Conservation (phyloP, 1,140 invertebrate genomes). For the Lycorma delicatula region DNA sequence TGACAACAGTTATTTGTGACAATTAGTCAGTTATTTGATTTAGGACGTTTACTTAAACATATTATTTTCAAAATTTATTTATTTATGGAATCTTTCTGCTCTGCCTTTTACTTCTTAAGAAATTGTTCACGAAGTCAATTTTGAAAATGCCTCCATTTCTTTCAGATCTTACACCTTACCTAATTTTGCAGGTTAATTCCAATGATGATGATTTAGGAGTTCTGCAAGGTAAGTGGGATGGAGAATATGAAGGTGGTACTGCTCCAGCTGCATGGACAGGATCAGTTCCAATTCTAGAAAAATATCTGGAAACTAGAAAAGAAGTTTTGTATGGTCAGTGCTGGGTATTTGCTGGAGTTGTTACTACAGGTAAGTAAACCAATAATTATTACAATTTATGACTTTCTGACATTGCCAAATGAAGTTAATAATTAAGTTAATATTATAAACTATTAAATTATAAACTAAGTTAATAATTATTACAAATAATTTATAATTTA, state of each 20-base stretch:
- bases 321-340: constrained; percentile 74
- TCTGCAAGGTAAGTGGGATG: constrained; percentile 61
- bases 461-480: not conserved
- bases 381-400: not conserved
- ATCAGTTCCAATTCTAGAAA: constrained; percentile 55
- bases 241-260: constrained; percentile 58
- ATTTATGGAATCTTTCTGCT: no score
- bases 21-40: no score
- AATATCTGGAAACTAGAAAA: constrained; percentile 50
- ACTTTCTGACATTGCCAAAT: no score
- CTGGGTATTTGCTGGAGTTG: constrained; percentile 68
- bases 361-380: constrained; percentile 54
- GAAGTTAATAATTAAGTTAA: constrained; percentile 38
- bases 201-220: constrained; percentile 60
- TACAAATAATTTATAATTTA: no score
- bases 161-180: no score
- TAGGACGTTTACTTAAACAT: no score
- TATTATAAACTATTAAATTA: not conserved
- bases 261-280: constrained; percentile 59
- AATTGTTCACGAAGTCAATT: no score
- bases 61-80: no score
- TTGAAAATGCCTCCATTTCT: no score
- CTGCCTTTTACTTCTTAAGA: no score
- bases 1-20: no score
- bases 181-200: constrained; percentile 49